phyloP scores from a whole-genome alignment of 2,888 invertebrate species.

The Erebia ligea region DNA sequence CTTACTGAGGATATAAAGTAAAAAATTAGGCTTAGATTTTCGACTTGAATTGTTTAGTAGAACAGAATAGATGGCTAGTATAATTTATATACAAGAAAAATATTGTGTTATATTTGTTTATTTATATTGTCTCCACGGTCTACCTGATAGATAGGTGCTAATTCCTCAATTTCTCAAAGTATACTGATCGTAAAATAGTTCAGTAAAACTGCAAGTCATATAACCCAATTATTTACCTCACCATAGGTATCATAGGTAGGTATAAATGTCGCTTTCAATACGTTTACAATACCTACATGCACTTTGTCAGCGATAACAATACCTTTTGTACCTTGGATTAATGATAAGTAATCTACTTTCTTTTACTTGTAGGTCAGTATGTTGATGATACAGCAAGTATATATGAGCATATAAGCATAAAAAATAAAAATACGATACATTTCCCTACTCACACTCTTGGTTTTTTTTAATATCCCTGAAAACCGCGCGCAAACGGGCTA shows the following conservation, averaged over 20 bases:
- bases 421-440: background rate
- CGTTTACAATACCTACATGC: constrained; percentile 11
- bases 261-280: constrained; percentile 10
- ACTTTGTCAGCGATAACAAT: constrained; percentile 20
- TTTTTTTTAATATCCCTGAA: too few relatives aligned
- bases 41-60: too few relatives aligned
- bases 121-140: background rate
- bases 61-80: too few relatives aligned
- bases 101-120: too few relatives aligned
- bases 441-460: background rate
- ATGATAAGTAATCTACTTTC: constrained; percentile 26
- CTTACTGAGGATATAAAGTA: too few relatives aligned
- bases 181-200: constrained; percentile 17
- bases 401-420: constrained; percentile 2
- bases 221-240: constrained; percentile 33
- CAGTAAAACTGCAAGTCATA: constrained; percentile 42
- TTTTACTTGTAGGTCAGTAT: constrained; percentile 36
- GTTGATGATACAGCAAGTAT: constrained; percentile 43
- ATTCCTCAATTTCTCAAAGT: constrained; percentile 12
- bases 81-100: too few relatives aligned
- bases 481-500: too few relatives aligned
- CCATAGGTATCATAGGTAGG: background rate
- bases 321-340: constrained; percentile 29
- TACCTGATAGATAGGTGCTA: constrained; percentile 16
- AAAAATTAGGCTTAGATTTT: too few relatives aligned